A percentile compares a stretch with the other conserved stretches of the same genome.
Evolutionary conservation across 2,113 vertebrate genomes (phyloP).

Genomic region (Synchiropus splendidus): DNA sequence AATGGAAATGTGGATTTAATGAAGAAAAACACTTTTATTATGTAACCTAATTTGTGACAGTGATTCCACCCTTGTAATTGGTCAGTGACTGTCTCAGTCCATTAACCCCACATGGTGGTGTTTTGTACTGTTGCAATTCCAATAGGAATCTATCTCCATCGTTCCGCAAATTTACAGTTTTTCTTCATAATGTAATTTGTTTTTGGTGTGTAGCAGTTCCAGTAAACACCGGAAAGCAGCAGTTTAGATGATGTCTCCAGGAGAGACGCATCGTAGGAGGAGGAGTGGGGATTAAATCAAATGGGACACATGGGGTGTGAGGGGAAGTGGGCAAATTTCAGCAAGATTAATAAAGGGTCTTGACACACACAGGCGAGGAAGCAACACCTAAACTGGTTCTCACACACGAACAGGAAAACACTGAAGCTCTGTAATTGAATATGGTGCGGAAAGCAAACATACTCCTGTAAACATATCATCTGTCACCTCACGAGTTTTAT

Average conservation of each 20-base stretch:
- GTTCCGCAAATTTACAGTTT: too few species aligned
- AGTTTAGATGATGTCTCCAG: constrained; percentile 38
- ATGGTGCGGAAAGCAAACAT: constrained; percentile 54
- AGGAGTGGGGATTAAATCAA: constrained; percentile 6
- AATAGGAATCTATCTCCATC: too few species aligned
- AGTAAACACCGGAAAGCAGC: constrained; percentile 50
- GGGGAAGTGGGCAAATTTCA: constrained; percentile 26
- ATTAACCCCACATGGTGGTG: too few species aligned
- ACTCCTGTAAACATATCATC: constrained; percentile 59
- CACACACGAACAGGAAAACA: constrained; percentile 31
- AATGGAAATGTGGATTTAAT: too few species aligned
- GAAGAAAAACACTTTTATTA: too few species aligned
- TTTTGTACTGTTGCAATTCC: too few species aligned
- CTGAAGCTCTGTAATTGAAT: constrained; percentile 51
- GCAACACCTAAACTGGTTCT: constrained; percentile 8
- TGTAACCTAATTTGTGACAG: too few species aligned
- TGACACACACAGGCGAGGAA: constrained; percentile 24
- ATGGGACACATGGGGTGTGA: constrained; percentile 8
- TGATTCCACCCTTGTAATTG: too few species aligned
- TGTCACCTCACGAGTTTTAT: constrained; percentile 54
- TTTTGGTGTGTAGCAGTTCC: constrained; percentile 44
- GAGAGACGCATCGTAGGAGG: not conserved
- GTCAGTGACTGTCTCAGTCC: too few species aligned
- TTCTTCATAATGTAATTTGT: constrained; percentile 37
- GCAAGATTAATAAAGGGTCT: constrained; percentile 39